A percentile compares a stretch with the other conserved stretches of the same genome.
Evolutionary conservation across 23 tunicate species (phyloP).

Genomic region (Corella eumyota): DNA sequence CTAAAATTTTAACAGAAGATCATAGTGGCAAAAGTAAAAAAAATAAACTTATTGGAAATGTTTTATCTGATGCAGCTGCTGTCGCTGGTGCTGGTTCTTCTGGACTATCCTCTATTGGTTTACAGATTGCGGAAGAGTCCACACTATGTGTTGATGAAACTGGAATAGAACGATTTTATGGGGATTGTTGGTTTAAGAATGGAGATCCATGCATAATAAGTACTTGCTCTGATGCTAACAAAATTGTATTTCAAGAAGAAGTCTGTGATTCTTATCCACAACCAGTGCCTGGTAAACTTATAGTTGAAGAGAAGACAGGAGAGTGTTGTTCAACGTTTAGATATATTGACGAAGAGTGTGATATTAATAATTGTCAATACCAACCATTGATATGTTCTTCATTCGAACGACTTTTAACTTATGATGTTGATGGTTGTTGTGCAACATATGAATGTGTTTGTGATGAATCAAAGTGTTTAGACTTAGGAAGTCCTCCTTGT

Average conservation of each 20-base stretch:
- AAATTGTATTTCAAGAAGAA: conserved; percentile 27
- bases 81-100: conserved; percentile 9
- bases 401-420: conserved; percentile 27
- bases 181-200: conserved; percentile 57
- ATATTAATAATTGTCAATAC: conserved; percentile 37
- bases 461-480: conserved; percentile 43
- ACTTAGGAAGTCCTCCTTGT: conserved; percentile 58
- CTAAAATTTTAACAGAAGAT: neutral
- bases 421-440: conserved; percentile 74
- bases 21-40: neutral
- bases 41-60: neutral
- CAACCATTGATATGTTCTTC: conserved; percentile 52
- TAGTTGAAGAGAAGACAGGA: conserved; percentile 50
- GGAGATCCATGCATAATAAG: conserved; percentile 49
- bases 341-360: conserved; percentile 32
- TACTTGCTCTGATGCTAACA: conserved; percentile 54
- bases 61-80: conserved; percentile 5
- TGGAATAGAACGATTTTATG: conserved; percentile 66
- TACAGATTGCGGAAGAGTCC: conserved; percentile 63
- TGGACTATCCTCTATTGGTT: conserved; percentile 7
- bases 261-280: conserved; percentile 70
- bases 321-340: conserved; percentile 62
- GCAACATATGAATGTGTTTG: conserved; percentile 86
- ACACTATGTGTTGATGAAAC: conserved; percentile 60
- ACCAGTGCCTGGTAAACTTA: conserved; percentile 17